Conservation (phyloP, 2,888 invertebrate species). For the Epicampocera succincta region DNA sequence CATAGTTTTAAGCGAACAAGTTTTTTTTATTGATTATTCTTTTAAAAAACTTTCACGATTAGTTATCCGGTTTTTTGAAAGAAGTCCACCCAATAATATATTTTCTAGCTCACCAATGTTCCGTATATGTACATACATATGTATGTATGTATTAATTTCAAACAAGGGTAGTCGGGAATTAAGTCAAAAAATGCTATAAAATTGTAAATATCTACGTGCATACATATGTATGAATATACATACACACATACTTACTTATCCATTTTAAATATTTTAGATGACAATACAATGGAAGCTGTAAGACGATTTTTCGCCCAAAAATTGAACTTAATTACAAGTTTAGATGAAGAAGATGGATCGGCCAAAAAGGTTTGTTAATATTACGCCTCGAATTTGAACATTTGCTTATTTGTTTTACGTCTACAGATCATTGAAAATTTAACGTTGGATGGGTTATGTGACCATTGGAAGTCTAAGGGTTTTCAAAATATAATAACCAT, state of each 20-base stretch:
- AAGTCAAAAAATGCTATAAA: too few species aligned
- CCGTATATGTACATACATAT: background rate
- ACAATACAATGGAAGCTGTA: constrained; percentile 85
- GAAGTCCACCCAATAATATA: too few species aligned
- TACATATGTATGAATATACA: too few species aligned
- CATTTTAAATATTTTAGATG: constrained; percentile 66
- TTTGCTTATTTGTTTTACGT: background rate
- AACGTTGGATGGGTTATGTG: constrained; percentile 88
- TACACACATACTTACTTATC: too few species aligned
- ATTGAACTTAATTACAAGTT: constrained; percentile 82
- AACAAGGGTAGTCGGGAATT: too few species aligned
- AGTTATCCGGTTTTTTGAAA: too few species aligned
- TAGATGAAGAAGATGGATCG: constrained; percentile 69
- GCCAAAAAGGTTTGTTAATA: constrained; percentile 71
- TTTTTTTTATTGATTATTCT: too few species aligned
- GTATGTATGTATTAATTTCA: background rate
- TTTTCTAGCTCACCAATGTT: background rate
- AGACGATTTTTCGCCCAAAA: constrained; percentile 86
- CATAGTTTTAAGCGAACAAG: too few species aligned
- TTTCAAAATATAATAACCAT: constrained; percentile 95
- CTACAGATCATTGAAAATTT: constrained; percentile 86
- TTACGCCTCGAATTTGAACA: background rate
- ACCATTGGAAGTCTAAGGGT: constrained; percentile 89
- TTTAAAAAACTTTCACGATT: too few species aligned
- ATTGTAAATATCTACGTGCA: too few species aligned